phyloP scores from a whole-genome alignment of 2,113 vertebrate species.

The Prionailurus viverrinus region DNA sequence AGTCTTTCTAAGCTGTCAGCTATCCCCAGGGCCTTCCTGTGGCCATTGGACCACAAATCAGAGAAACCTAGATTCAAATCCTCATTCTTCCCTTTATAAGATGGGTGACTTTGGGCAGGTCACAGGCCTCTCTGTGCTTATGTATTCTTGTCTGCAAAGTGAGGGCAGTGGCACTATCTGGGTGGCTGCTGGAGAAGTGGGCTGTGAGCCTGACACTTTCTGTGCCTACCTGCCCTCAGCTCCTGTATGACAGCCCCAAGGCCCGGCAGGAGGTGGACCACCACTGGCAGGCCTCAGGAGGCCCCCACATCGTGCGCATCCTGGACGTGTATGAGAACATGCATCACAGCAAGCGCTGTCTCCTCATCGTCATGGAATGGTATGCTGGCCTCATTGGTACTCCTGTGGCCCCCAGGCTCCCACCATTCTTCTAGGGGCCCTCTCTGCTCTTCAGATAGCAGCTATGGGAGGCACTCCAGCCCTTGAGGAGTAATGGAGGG shows the following conservation, averaged over 20 bases:
- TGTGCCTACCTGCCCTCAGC: conserved; percentile 82
- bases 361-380: conserved; percentile 99
- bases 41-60: not conserved
- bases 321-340: conserved; percentile 97
- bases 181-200: not conserved
- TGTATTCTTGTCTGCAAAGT: not conserved
- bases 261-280: conserved; percentile 96
- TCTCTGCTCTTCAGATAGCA: not conserved
- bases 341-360: conserved; percentile 96
- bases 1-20: not conserved
- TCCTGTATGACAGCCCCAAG: conserved; percentile 96
- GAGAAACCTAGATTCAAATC: not conserved
- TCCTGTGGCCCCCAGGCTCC: not conserved
- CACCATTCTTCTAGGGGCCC: not conserved
- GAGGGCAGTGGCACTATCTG: not conserved
- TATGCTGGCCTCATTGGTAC: conserved; percentile 75
- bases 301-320: conserved; percentile 94
- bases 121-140: not conserved
- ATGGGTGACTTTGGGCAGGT: not conserved
- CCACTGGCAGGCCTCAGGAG: conserved; percentile 94
- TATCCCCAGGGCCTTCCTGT: not conserved
- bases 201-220: not conserved
- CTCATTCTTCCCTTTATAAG: not conserved
- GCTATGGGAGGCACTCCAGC: not conserved
- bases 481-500: not conserved